Base-by-base conservation (phyloP, 1,140 invertebrate species). In the Oncopodura yosiiana region DNA sequence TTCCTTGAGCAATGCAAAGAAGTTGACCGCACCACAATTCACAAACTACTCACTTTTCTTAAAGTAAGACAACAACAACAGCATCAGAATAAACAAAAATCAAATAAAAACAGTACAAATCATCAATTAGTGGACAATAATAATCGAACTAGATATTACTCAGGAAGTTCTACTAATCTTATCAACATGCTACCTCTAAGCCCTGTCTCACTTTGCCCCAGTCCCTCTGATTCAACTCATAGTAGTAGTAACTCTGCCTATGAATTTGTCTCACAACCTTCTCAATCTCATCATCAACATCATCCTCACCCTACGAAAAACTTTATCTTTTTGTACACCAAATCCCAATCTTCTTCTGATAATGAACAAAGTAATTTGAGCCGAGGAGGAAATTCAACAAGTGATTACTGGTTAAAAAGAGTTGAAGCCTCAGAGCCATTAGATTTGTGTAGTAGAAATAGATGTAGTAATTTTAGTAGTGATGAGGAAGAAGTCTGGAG, bases 1-100 rank as follows among this genome's bases (percentile, higher is more conserved):
- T 46, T 46, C 27, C 44, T 46, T 27, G 44, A 46, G 29, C 30
- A 46, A 46, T 46, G 44, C 27, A 46, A 46, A 16, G 30, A n/a
- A n/a, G n/a, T 46, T 46, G 44, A 46, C 44, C 14, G 44, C 30
- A 46, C 30, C 29, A 46, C 44, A 1, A 30, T 46, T 14, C 27
- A 46, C 44, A 46, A 30, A 32, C 44, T 46, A 11, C 27, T 46
- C 8, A 46, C 9, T 46, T 46, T 46, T 12, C 44, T 46, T 6
- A 46, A 46, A 29, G 12, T 23, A 21, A 27, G 44, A 18, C 44
- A 46, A 19, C 27, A 46, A 32, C 44, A 21, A 4, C n/a, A n/a
- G n/a, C n/a, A n/a, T n/a, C n/a, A 46, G 34, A 32, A 1, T 32
- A 32, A 46, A 32, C 27, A 46, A 32, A 46, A 3, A 16, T 18